Evolutionary conservation across 2,113 vertebrate genomes (phyloP), one percentile per base, ranked within the genome.

Genomic region (Eudyptes chrysolophus): DNA sequence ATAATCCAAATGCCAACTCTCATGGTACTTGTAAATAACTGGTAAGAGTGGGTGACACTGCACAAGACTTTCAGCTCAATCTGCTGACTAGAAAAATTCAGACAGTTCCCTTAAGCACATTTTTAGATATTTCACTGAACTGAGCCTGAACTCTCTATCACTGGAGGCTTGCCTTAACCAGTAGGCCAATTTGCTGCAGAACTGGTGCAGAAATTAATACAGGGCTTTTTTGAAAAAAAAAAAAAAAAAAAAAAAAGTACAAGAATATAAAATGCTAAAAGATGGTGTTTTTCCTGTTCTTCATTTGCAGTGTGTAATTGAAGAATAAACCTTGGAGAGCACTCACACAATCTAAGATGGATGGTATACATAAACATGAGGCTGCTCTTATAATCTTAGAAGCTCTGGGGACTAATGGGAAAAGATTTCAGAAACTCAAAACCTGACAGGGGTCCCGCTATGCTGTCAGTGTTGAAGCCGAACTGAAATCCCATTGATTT

Each of bases 381-480:
- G 85, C 95, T 97, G 93, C 87, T 97, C 81, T 91, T 93, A 94
- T 90, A 97, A 92, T 94, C 84, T 90, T 96, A 97, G 92, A 94
- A 97, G 78, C 94, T 83, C 95, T 95, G 71, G 64, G 87, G 96
- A 72, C 52, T 21, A 82, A 89, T 54, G 84, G 83, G 83, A 94
- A 97, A 97, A 97, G 89, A 82, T 95, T 90, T 96, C 74, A 90
- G 85, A 94, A 94, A 96, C 62, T 55, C 81, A 72, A 54, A 93
- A 86, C 79, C 88, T 90, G 76, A 96, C 88, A 91, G 51, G 65
- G 55, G 88, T 93, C 94, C 92, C 19, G 1, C 76, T 92, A 11
- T 52, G 36, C 21, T 70, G 75, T 90, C 94, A 93, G 30, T 77
- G 64, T 80, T 84, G 76, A 95, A 70, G 82, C 78, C 93, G 78